Base-by-base conservation (phyloP, 2,888 invertebrate genomes). In the Caenorhabditis zanzibari region DNA sequence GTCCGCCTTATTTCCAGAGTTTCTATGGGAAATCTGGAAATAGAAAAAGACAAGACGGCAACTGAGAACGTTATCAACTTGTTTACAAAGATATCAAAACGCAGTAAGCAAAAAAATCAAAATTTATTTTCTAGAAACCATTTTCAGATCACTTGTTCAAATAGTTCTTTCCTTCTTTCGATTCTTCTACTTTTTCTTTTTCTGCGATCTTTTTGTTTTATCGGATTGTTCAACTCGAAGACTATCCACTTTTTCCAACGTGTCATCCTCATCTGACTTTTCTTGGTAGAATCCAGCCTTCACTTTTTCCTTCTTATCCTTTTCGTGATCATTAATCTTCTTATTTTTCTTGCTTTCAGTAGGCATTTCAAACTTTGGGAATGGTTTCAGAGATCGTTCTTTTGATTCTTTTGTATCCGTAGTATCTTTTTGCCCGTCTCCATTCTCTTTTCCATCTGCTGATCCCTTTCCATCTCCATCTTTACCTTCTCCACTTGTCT, bases 201-300 rank as follows among this genome's bases (percentile, higher is more conserved):
- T 81, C 54, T 49, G 32, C 9, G 85, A 85, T 47, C 73, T 71
- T 19, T 76, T 76, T 14, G 74, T 84, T 12, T 72, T 77, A 12
- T 81, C 85, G 7, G 84, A 81, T 26, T 83, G 63, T 54, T 85
- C 85, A 10, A 81, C 74, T 22, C 68, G 63, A 24, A 83, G 66
- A 82, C 85, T 85, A 9, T 63, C 79, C 24, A 85, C 75, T 41
- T 83, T 81, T 49, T 85, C 85, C 44, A 85, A 56, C 0, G 85
- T 85, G 47, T 85, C 85, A 71, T 85, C 85, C 32, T 85, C 85
- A 61, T 85, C 85, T 12, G 85, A 85, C 44, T 81, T 85, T 26
- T 84, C 80, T 66, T 86, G 81, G 68, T 79, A 86, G 77, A 86
- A 85, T 73, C 86, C 86, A n/a, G 74, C 58, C 59, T 80, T 72